Conservation (phyloP, 2,113 vertebrate genomes). For the Cyrtonyx montezumae region DNA sequence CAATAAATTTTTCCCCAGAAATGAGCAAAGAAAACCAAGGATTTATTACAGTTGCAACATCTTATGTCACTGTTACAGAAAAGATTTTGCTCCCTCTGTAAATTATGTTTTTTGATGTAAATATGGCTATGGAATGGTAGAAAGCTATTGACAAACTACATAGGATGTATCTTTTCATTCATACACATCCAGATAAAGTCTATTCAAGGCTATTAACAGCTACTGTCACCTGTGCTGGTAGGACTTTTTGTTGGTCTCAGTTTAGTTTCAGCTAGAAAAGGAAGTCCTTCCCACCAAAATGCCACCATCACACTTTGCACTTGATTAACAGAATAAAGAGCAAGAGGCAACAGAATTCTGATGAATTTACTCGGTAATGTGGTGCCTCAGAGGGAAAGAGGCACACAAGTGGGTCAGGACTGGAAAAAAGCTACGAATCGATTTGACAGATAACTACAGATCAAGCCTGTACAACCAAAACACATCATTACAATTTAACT, state of each 20-base stretch:
- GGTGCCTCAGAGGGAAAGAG: neutral
- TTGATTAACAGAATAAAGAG: neutral
- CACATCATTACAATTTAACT: neutral
- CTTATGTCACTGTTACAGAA: neutral
- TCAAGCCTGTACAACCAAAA: neutral
- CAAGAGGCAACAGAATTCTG: neutral
- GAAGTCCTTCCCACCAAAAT: neutral
- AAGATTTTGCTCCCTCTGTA: neutral
- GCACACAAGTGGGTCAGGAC: neutral
- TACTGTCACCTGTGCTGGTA: neutral
- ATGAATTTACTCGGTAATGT: neutral
- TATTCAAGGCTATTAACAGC: neutral
- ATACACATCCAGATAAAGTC: neutral
- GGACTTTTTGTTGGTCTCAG: neutral
- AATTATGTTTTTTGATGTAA: neutral
- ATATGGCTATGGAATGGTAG: neutral
- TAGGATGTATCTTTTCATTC: neutral
- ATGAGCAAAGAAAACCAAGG: neutral
- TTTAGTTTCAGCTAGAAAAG: neutral
- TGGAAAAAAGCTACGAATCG: accelerated
- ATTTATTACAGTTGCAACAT: neutral
- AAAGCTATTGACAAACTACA: neutral
- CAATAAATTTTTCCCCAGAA: neutral
- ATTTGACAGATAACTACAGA: neutral
- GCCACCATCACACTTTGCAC: neutral